These are phyloP conservation scores for Pogonus chalceus DNA, from an alignment of 1,140 invertebrate species.

Conservation along the genomic window DNA sequence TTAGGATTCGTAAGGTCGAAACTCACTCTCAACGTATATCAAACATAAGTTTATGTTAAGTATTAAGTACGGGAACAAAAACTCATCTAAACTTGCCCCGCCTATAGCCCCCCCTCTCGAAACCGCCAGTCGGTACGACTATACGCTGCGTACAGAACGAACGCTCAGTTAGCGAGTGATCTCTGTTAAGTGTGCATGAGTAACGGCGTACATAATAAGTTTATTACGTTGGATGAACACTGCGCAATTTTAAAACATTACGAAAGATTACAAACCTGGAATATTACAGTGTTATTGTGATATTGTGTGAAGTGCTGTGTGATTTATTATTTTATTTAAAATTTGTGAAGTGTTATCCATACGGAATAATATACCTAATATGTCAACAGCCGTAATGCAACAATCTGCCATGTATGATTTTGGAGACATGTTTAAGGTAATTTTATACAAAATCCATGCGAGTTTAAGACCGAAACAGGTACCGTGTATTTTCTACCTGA, in stretches of 20 bases:
- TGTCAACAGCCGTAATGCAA: slow-evolving; percentile 34
- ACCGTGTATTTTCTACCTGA: slow-evolving; percentile 7
- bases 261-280: background rate
- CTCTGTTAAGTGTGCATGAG: background rate
- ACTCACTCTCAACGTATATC: too few relatives aligned
- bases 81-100: background rate
- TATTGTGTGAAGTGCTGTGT: background rate
- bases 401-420: slow-evolving; percentile 33
- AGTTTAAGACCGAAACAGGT: slow-evolving; percentile 4
- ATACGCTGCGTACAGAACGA: background rate
- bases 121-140: background rate
- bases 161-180: background rate
- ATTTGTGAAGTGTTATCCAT: background rate
- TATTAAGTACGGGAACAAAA: too few relatives aligned
- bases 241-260: background rate
- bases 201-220: background rate
- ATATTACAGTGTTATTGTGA: background rate
- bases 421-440: slow-evolving; percentile 33
- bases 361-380: slow-evolving; percentile 28
- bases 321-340: background rate
- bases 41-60: too few relatives aligned
- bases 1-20: too few relatives aligned
- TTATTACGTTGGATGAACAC: background rate
- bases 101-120: background rate
- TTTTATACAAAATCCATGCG: slow-evolving; percentile 8